These are phyloP conservation scores for Crocuta crocuta DNA, from an alignment of 2,113 vertebrate genomes.

Conservation along the genomic window DNA sequence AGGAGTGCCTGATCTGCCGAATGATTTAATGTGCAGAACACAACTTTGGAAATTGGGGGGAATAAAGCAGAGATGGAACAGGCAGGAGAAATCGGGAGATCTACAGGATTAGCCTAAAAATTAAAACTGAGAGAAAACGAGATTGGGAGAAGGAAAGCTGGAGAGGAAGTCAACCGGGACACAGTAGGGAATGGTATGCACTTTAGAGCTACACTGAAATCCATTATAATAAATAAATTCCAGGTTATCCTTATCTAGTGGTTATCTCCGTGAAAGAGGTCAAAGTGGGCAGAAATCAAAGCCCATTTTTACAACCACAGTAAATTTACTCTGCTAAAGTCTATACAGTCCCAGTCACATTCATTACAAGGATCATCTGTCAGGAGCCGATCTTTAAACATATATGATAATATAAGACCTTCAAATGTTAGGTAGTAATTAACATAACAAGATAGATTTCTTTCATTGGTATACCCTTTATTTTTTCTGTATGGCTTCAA, in stretches of 20 bases:
- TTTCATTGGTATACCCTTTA: background rate
- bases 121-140: background rate
- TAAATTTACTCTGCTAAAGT: background rate
- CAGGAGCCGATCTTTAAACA: background rate
- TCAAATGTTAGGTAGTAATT: conserved; percentile 29
- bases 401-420: background rate
- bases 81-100: background rate
- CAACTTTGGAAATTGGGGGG: background rate
- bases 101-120: background rate
- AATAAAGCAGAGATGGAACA: background rate
- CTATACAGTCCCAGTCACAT: background rate
- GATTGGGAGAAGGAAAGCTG: background rate
- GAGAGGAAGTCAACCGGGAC: background rate
- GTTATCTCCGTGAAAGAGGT: background rate
- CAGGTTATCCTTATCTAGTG: background rate
- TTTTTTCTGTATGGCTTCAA: conserved; percentile 14
- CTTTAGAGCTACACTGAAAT: background rate
- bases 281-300: background rate
- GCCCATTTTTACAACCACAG: background rate
- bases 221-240: background rate
- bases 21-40: background rate
- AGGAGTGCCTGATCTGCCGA: background rate
- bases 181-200: background rate
- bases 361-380: background rate
- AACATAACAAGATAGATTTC: background rate